A percentile compares a stretch with the other conserved stretches of the same genome.
phyloP scores from a whole-genome alignment of 2,888 invertebrate species.

The Troides aeacus region DNA sequence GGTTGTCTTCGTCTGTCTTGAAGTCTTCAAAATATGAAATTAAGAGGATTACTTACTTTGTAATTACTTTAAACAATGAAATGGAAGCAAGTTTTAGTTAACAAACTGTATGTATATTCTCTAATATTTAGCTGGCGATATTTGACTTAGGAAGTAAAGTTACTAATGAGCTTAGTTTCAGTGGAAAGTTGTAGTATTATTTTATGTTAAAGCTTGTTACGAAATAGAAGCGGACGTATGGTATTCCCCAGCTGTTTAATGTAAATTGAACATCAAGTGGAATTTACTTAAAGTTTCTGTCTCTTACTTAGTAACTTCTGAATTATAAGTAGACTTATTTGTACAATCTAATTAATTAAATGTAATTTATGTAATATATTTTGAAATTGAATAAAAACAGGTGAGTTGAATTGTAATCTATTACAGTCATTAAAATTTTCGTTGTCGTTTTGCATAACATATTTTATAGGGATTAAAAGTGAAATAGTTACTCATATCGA shows the following conservation, averaged over 20 bases:
- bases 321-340: no score
- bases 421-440: no score
- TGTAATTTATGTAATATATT: no score
- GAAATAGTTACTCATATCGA: no score
- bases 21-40: background rate
- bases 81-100: background rate
- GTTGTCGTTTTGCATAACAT: no score
- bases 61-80: background rate
- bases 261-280: background rate
- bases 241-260: slow-evolving; percentile 5
- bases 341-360: no score
- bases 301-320: background rate
- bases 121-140: background rate
- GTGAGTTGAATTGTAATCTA: no score
- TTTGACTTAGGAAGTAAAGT: background rate
- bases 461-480: no score
- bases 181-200: slow-evolving; percentile 6
- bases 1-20: no score
- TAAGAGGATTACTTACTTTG: background rate
- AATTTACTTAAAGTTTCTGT: background rate
- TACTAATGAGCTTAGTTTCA: slow-evolving; percentile 13
- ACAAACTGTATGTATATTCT: background rate
- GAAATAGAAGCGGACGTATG: slow-evolving; percentile 11
- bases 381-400: no score
- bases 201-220: slow-evolving; percentile 4